A percentile compares a stretch with the other conserved stretches of the same genome.
These are phyloP conservation scores for Halcyon smyrnensis DNA, from an alignment of 2,797 vertebrate genomes.

Conservation along the genomic window DNA sequence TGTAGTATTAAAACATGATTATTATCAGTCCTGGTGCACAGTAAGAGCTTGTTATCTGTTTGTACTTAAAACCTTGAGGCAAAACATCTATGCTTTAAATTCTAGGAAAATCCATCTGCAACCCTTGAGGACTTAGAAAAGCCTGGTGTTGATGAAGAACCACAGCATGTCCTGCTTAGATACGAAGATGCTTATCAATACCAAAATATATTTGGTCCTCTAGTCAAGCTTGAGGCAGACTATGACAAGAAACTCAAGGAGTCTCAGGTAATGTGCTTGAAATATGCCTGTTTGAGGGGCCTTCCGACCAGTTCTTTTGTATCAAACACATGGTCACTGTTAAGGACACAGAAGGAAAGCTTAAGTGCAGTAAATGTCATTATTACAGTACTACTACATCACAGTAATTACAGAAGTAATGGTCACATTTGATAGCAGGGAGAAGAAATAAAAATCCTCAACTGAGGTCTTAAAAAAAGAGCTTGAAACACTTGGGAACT, in stretches of 20 bases:
- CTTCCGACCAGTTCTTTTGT: not conserved
- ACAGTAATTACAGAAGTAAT: not conserved
- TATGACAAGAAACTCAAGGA: conserved; percentile 99
- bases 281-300: not conserved
- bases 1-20: rapidly evolving
- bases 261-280: conserved; percentile 87
- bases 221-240: conserved; percentile 98
- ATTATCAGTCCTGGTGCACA: not conserved
- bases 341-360: not conserved
- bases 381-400: not conserved
- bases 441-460: not conserved
- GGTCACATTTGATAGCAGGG: not conserved
- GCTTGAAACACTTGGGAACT: not conserved
- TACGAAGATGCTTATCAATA: conserved; percentile 99
- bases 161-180: conserved; percentile 96
- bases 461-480: not conserved
- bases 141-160: conserved; percentile 97
- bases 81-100: not conserved
- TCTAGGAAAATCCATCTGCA: conserved; percentile 94
- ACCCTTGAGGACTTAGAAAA: conserved; percentile 98
- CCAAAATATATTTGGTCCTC: conserved; percentile 98
- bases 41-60: not conserved
- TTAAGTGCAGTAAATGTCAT: not conserved
- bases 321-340: not conserved
- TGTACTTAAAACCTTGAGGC: not conserved